Base-by-base conservation (phyloP, 2,797 vertebrate species). In the Thamnophis elegans region DNA sequence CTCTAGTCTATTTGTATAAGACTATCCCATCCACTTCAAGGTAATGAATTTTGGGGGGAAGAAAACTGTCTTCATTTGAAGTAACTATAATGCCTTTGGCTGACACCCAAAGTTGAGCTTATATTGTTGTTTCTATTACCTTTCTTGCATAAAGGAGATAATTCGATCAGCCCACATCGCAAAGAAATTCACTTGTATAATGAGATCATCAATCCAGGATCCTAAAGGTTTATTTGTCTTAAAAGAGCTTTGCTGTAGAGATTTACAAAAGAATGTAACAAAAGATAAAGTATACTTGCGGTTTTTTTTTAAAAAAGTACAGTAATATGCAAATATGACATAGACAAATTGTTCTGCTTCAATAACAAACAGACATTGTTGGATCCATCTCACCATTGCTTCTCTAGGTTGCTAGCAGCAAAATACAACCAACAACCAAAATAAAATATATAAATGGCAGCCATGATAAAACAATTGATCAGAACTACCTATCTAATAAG, bases 181-280 rank as follows among this genome's bases (percentile, higher is more conserved):
- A 94, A 98, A 97, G 93, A 98, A 97, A 62, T 93, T 95, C 92
- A 97, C 62, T 36, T 95, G 85, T 25, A 96, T 93, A 89, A 96
- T 94, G 65, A 98, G 96, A 62, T 97, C 95, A 16, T 95, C 94
- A 22, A 97, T 94, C 97, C 97, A 97, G 42, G 96, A 96, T 13
- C 95, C 95, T 94, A 97, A 94, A 32, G 95, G 55, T 82, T 96
- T 97, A 87, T 94, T 94, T 0, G 97, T 97, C 47, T 92, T 95
- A 93, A 97, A 97, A 51, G 97, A 97, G 0, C 93, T n/a, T 92
- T 93, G 95, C 97, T 98, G 95, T 89, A 73, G 16, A 73, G 16
- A 73, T 73, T 73, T 73, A 36, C 32, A 73, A 73, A 73, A 73
- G 65, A 86, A 56, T 36, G 89, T 32, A 91, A 87, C 5, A n/a